phyloP scores from a whole-genome alignment of 2,797 vertebrate genomes.

The Lagodon rhomboides region DNA sequence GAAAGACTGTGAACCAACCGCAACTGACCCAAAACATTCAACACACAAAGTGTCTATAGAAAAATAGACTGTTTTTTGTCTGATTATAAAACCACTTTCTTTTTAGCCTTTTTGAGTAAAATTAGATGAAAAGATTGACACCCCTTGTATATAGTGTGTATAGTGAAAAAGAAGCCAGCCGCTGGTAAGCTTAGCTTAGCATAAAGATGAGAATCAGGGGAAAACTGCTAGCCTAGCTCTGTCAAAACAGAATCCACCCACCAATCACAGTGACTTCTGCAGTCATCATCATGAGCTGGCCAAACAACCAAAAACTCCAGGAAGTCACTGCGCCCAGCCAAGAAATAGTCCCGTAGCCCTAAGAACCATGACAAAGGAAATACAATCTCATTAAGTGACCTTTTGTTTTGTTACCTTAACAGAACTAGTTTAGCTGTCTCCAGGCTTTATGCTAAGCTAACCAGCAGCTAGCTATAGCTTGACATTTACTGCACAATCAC shows the following conservation, averaged over 20 bases:
- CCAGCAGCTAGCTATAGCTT: background rate
- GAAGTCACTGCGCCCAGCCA: background rate
- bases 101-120: background rate
- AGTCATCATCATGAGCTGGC: background rate
- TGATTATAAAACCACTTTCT: background rate
- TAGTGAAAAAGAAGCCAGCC: background rate
- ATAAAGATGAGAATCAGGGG: background rate
- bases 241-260: background rate
- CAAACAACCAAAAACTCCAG: background rate
- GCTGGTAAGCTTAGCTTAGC: slow-evolving; percentile 23
- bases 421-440: background rate
- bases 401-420: background rate
- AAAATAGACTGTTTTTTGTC: slow-evolving; percentile 4
- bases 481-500: background rate
- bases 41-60: slow-evolving; percentile 20
- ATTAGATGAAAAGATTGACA: background rate
- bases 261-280: background rate
- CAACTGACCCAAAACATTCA: slow-evolving; percentile 38
- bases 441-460: slow-evolving; percentile 2
- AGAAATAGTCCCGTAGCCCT: background rate
- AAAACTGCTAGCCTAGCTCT: background rate
- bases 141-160: too few species aligned
- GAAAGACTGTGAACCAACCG: slow-evolving; percentile 54
- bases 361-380: background rate
- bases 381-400: background rate